Evolutionary conservation across 2,797 vertebrate species (phyloP), one percentile per base, ranked within the genome.

Genomic region (Pseudochirops corinnae): DNA sequence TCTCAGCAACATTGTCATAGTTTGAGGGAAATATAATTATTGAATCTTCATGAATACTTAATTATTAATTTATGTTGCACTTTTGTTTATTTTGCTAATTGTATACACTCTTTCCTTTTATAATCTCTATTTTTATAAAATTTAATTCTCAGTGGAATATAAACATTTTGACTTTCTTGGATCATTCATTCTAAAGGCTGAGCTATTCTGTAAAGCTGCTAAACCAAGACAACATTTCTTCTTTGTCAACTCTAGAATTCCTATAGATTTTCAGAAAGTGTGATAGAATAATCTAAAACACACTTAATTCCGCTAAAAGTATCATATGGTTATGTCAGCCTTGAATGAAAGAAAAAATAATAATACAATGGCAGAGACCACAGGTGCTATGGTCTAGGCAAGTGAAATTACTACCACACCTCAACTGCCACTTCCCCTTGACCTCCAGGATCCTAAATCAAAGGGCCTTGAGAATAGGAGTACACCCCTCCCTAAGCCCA

Each of bases 11-110:
- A 93, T 93, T 95, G 96, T n/a, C 62, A 96, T 55, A 96, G 7
- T 82, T 50, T 91, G 93, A 96, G 95, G 74, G 91, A 92, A 97
- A 93, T 92, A 92, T 97, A 95, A 95, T 97, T 96, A 92, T 31
- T 92, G 91, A 96, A 91, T 97, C 91, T 96, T 55, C 62, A 94
- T 97, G 96, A 96, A 96, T 93, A 92, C 62, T 94, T 95, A 93
- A 33, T 94, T 96, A 92, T 52, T 94, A 95, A 91, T 3, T 94
- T 93, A 93, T 96, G 74, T 92, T 96, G 24, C 95, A 56, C 90
- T 94, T 94, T 56, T 67, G 94, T 97, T 93, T 92, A 94, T 94
- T 46, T 82, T 12, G n/a, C 2, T 82, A 82, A 82, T 82, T 46
- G 18, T 74, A 74, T 21, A 46, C 2, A 46, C 14, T 46, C 67